Evolutionary conservation across 2,888 invertebrate species (phyloP).

Genomic region (Harpalus rubripes): DNA sequence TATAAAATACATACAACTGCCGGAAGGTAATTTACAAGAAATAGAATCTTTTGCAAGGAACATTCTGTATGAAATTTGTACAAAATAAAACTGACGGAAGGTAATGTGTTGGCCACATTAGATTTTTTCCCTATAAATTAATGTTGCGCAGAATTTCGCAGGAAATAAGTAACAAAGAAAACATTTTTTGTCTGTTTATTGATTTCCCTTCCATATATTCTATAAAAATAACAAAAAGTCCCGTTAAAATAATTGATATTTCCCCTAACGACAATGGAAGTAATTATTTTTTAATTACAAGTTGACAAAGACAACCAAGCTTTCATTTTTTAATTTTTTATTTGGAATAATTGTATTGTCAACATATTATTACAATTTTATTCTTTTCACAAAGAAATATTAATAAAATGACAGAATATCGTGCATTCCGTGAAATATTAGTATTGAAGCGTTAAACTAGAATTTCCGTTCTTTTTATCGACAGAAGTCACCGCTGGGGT

Average conservation of each 20-base stretch:
- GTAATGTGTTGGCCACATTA: too few species aligned
- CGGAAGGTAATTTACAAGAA: too few species aligned
- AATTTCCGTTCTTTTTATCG: slow-evolving; percentile 54
- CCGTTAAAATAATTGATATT: slow-evolving; percentile 15
- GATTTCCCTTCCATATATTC: slow-evolving; percentile 6
- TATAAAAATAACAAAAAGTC: neutral
- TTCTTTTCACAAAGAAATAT: slow-evolving; percentile 2
- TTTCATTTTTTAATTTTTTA: neutral
- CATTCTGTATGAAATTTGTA: too few species aligned
- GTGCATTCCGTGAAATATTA: slow-evolving; percentile 9
- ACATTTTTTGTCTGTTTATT: slow-evolving; percentile 30
- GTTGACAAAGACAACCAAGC: neutral
- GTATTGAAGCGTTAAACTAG: slow-evolving; percentile 12
- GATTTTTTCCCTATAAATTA: slow-evolving; percentile 4
- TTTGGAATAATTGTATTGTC: neutral
- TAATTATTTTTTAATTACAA: slow-evolving; percentile 26
- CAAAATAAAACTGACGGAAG: too few species aligned
- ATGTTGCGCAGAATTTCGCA: neutral
- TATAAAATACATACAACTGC: too few species aligned
- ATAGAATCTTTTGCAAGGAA: too few species aligned
- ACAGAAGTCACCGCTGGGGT: slow-evolving; percentile 52
- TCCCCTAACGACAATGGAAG: neutral
- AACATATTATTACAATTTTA: neutral
- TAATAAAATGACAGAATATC: slow-evolving; percentile 15
- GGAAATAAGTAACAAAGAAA: slow-evolving; percentile 7